These are phyloP conservation scores for Nannoperca australis DNA, from an alignment of 2,797 vertebrate genomes.

Conservation along the genomic window DNA sequence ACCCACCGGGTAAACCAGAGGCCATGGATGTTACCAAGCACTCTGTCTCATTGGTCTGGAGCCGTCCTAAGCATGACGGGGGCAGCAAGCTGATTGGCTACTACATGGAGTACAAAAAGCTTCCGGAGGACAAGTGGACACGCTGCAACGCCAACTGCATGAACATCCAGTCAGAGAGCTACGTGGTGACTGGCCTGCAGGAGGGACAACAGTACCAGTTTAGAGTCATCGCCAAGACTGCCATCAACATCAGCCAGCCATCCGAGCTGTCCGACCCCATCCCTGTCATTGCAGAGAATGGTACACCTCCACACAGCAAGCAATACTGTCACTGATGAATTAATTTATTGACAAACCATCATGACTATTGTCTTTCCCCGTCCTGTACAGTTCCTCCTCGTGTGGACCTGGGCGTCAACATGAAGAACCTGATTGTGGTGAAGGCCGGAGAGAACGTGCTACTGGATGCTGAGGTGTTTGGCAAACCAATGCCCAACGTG, in stretches of 20 bases:
- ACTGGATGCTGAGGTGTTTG: constrained; percentile 94
- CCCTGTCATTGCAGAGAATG: constrained; percentile 92
- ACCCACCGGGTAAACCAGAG: constrained; percentile 97
- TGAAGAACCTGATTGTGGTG: constrained; percentile 94
- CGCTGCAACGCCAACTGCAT: constrained; percentile 93
- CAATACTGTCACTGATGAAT: not conserved
- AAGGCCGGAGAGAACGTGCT: constrained; percentile 95
- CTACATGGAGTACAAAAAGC: constrained; percentile 92
- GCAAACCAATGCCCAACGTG: constrained; percentile 94
- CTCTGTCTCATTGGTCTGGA: constrained; percentile 93
- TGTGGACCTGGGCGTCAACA: constrained; percentile 93
- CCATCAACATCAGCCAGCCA: constrained; percentile 91
- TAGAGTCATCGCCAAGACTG: constrained; percentile 95
- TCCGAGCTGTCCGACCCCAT: constrained; percentile 97
- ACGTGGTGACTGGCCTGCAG: constrained; percentile 91
- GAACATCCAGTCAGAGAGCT: constrained; percentile 94
- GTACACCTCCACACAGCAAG: constrained; percentile 78
- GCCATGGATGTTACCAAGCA: constrained; percentile 93
- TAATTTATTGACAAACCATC: not conserved
- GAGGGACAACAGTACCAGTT: constrained; percentile 95
- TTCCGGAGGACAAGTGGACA: constrained; percentile 94
- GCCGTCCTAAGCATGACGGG: constrained; percentile 94
- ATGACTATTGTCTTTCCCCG: not conserved
- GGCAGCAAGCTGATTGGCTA: constrained; percentile 98
- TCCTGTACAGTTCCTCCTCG: constrained; percentile 90